Percentiles rank a stretch among this genome's conserved stretches.
Conservation (phyloP, 2,113 vertebrate genomes). For the Mesoclemmys tuberculata region DNA sequence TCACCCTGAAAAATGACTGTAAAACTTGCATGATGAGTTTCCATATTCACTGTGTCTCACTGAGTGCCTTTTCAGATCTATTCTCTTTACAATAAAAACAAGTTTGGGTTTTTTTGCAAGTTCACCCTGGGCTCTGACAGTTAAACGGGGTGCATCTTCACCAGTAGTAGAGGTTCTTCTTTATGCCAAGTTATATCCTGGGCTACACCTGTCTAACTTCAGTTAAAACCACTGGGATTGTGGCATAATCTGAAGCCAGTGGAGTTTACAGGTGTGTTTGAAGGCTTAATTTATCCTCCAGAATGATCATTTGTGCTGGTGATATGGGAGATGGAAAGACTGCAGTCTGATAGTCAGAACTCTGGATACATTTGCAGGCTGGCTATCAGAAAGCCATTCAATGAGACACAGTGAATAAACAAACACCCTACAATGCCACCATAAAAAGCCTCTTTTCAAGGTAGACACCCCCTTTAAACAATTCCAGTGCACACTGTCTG, state of each 20-base stretch:
- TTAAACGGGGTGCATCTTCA: not conserved
- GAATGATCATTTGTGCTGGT: not conserved
- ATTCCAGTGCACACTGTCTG: not conserved
- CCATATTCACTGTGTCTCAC: accelerated
- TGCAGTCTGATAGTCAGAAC: not conserved
- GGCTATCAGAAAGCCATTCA: not conserved
- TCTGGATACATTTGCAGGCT: not conserved
- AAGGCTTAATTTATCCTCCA: not conserved
- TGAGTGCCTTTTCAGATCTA: not conserved
- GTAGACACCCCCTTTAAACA: not conserved
- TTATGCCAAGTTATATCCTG: not conserved
- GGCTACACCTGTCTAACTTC: not conserved
- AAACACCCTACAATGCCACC: not conserved
- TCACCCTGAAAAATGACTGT: accelerated
- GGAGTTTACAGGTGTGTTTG: not conserved
- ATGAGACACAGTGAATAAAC: not conserved
- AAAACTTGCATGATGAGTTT: not conserved
- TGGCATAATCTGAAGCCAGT: not conserved
- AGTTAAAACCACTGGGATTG: not conserved
- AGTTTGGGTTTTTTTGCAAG: not conserved
- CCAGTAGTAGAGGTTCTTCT: not conserved
- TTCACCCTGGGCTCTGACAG: not conserved
- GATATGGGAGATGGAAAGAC: not conserved
- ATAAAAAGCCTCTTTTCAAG: not conserved
- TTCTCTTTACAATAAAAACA: not conserved